Percentiles rank a stretch among this genome's conserved stretches.
Conservation (phyloP, 1,140 invertebrate genomes). For the Sinonovacula constricta region DNA sequence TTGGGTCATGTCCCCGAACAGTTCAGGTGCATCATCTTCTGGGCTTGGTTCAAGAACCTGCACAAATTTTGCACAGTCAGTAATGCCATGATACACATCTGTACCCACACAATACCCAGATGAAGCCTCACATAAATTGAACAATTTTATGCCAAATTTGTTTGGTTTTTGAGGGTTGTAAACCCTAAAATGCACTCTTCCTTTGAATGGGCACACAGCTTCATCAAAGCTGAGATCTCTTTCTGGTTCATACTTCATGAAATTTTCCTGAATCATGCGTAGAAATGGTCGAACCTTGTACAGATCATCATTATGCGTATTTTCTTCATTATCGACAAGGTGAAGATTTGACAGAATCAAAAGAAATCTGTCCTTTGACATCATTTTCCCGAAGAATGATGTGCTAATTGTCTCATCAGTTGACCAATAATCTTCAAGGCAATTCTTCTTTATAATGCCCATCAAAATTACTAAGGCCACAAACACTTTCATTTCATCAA, state of each 20-base stretch:
- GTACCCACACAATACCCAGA: conserved; percentile 42
- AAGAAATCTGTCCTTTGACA: conserved; percentile 20
- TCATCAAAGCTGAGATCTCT: conserved; percentile 32
- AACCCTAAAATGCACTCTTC: conserved; percentile 32
- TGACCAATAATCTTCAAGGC: conserved; percentile 10
- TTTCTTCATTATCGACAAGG: conserved; percentile 20
- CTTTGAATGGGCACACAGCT: conserved; percentile 45
- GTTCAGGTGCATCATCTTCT: too few species aligned
- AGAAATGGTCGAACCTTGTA: conserved; percentile 39
- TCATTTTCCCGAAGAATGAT: conserved; percentile 23
- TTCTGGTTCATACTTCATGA: conserved; percentile 13
- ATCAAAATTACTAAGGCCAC: conserved; percentile 10
- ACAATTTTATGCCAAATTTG: conserved; percentile 50
- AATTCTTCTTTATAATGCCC: conserved; percentile 6
- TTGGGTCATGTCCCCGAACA: too few species aligned
- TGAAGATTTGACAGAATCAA: conserved; percentile 31
- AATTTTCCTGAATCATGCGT: neutral
- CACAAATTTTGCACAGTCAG: conserved; percentile 12
- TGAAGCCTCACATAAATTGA: too few species aligned
- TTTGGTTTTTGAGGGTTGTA: conserved; percentile 56
- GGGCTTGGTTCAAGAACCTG: conserved; percentile 8
- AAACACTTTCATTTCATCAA: conserved; percentile 33
- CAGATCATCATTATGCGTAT: conserved; percentile 15
- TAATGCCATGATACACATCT: conserved; percentile 37
- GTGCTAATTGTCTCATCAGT: conserved; percentile 13